Evolutionary conservation across 2,797 vertebrate species (phyloP).

Genomic region (Ciconia nigra): DNA sequence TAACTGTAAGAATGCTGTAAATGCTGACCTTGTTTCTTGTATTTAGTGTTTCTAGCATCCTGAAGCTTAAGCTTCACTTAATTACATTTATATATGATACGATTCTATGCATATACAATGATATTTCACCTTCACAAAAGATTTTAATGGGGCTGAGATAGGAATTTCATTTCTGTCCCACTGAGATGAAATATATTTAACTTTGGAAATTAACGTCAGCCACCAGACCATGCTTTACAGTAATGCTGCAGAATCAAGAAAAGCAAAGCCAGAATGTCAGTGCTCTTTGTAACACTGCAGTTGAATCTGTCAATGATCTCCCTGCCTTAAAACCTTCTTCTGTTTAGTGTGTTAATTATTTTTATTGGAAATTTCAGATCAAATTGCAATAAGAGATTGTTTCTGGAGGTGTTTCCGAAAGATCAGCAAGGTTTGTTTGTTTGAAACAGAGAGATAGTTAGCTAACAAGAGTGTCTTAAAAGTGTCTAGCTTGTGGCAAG

Average conservation of each 20-base stretch:
- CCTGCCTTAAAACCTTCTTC: neutral
- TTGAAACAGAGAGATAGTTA: neutral
- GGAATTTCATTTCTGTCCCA: neutral
- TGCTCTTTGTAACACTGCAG: neutral
- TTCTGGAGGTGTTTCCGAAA: neutral
- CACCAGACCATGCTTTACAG: neutral
- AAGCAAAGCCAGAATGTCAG: neutral
- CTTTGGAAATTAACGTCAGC: neutral
- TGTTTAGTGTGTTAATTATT: neutral
- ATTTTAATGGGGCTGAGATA: neutral
- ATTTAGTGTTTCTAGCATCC: neutral
- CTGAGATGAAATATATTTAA: neutral
- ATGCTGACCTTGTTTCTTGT: neutral
- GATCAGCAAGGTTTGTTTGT: neutral
- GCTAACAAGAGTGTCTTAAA: neutral
- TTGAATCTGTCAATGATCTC: neutral
- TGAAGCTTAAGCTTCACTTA: neutral
- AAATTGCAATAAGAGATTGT: neutral
- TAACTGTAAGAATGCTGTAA: neutral
- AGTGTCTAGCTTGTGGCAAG: neutral
- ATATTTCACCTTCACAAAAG: neutral
- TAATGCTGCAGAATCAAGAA: neutral
- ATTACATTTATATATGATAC: neutral
- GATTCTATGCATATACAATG: neutral
- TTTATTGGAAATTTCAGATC: neutral